Percentiles rank a stretch among this genome's conserved stretches.
Conservation (phyloP, 2,888 invertebrate genomes). For the Ypsolopha sequella region DNA sequence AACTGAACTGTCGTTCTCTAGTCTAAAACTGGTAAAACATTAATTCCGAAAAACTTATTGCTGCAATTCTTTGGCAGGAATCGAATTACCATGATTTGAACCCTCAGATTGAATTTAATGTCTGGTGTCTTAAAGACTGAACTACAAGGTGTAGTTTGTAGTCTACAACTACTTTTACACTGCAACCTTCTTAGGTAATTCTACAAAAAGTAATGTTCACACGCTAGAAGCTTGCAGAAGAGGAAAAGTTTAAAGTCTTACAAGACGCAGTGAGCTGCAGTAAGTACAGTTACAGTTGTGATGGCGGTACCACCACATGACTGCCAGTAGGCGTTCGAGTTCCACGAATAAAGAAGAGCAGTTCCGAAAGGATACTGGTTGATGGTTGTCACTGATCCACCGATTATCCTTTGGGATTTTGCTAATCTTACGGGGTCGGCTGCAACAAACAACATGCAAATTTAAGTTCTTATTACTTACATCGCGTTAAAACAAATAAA, state of each 20-base stretch:
- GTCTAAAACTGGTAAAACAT: not conserved
- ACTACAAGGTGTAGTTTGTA: too few relatives aligned
- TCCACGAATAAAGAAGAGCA: conserved; percentile 16
- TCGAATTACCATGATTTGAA: not conserved
- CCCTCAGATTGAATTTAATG: not conserved
- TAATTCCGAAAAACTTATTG: not conserved
- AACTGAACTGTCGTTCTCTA: not conserved
- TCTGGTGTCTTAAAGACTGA: too few relatives aligned
- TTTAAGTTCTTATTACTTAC: not conserved
- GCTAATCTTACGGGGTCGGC: not conserved
- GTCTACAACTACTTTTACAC: not conserved
- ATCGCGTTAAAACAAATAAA: too few relatives aligned
- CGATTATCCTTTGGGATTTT: not conserved
- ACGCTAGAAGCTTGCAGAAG: too few relatives aligned
- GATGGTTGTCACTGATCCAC: conserved; percentile 1
- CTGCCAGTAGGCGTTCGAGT: conserved; percentile 14
- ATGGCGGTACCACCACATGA: conserved; percentile 23
- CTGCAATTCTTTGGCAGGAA: not conserved
- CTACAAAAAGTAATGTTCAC: not conserved
- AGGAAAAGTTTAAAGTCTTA: not conserved
- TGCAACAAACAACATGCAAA: not conserved
- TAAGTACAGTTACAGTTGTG: conserved; percentile 20
- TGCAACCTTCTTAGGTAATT: not conserved
- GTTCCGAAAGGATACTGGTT: conserved; percentile 16
- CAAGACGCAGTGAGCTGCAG: conserved; percentile 23